Evolutionary conservation across 2,113 vertebrate genomes (phyloP).

Genomic region (Heterocephalus glaber): DNA sequence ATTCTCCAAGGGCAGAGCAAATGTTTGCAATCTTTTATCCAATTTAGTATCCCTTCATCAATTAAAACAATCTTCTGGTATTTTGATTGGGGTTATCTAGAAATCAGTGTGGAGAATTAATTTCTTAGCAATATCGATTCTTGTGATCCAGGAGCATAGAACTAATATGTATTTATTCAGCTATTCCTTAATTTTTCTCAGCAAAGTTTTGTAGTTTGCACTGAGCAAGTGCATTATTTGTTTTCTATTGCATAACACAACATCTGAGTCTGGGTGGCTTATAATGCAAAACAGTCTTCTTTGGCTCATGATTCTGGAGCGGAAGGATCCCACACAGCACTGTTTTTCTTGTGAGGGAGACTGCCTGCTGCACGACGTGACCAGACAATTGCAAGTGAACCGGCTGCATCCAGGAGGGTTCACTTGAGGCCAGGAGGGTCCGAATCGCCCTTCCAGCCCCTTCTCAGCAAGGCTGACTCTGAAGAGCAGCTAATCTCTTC

Average conservation of each 20-base stretch:
- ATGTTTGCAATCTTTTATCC: neutral
- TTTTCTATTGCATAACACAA: neutral
- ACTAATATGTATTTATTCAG: neutral
- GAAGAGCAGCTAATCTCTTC: too few relatives aligned
- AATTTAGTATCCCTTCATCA: neutral
- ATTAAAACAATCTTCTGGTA: neutral
- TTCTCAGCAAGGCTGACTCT: neutral
- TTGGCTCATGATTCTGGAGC: neutral
- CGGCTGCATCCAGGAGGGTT: neutral
- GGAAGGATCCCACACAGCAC: neutral
- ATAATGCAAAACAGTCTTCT: neutral
- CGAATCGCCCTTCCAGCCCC: too few relatives aligned
- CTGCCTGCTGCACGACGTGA: too few relatives aligned
- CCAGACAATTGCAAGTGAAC: neutral
- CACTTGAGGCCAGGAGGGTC: neutral
- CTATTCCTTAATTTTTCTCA: neutral
- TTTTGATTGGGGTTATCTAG: neutral
- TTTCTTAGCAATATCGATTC: neutral
- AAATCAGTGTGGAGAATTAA: neutral
- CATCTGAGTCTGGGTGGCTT: too few relatives aligned
- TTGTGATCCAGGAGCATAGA: neutral
- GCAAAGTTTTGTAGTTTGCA: neutral
- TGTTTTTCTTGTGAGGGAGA: neutral
- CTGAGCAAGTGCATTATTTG: neutral
- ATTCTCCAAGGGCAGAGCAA: neutral